Conservation (phyloP, 2,113 vertebrate species). For the Euleptes europaea region DNA sequence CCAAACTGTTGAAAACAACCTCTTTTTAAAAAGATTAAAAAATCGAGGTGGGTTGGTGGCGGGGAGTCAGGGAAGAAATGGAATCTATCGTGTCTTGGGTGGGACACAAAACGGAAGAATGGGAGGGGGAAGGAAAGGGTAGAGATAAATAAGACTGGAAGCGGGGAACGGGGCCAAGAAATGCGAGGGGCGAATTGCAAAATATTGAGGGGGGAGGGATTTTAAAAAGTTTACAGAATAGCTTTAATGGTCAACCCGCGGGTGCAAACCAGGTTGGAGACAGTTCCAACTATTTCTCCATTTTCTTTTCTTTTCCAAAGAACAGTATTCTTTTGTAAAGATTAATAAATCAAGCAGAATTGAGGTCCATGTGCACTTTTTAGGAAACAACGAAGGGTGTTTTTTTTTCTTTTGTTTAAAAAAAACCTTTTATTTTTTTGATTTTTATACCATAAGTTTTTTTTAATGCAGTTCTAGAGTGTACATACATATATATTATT, state of each 20-base stretch:
- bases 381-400: constrained; percentile 53
- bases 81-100: not conserved
- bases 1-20: constrained; percentile 36
- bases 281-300: constrained; percentile 46
- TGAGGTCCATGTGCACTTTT: constrained; percentile 74
- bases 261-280: constrained; percentile 29
- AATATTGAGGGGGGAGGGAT: not conserved
- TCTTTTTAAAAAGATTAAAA: constrained; percentile 26
- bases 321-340: constrained; percentile 74
- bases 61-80: not conserved
- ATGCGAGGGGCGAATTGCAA: not conserved
- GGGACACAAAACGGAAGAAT: not conserved
- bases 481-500: not conserved
- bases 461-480: not conserved
- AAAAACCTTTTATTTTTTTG: constrained; percentile 27
- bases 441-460: constrained; percentile 9
- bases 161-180: not conserved
- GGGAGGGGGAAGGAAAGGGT: not conserved
- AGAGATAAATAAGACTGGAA: not conserved
- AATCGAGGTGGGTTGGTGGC: not conserved
- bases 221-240: constrained; percentile 60
- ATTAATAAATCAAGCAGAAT: constrained; percentile 65
- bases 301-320: constrained; percentile 45
- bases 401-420: constrained; percentile 57
- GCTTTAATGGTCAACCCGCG: constrained; percentile 72